Base-by-base conservation (phyloP, 2,113 vertebrate species). In the Mungos mungo region DNA sequence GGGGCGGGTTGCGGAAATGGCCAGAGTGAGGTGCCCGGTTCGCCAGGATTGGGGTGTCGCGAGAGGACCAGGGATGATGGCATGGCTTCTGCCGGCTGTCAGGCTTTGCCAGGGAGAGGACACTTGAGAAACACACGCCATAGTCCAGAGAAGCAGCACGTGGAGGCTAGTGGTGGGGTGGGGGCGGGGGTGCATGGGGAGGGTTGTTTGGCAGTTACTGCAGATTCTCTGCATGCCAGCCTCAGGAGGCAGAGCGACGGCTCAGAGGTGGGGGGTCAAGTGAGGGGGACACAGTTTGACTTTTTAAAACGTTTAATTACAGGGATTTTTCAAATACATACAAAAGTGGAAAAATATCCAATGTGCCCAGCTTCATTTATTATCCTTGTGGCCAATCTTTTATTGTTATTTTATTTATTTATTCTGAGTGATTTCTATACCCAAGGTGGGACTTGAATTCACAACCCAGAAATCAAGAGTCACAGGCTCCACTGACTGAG, bases 31-130 rank as follows among this genome's bases (percentile, higher is more conserved):
- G 23, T 16, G 0, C 12, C 0, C 8, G 14, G 15, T 31, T 0
- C 10, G 13, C 21, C 0, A 0, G 25, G 33, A 33, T 10, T 33
- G n/a, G 18, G 11, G 11, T 11, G 27, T 13, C 1, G 25, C 8
- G 29, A 12, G 60, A 68, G 45, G n/a, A 11, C 57, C 41, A 4
- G 52, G n/a, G 80, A 47, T 12, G 31, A n/a, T n/a, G 63, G 14
- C 31, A 0, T 21, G 18, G 69, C 19, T 89, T 52, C 85, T 65
- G 45, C 10, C 19, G 35, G 57, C 71, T 38, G 2, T 21, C 54
- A 4, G 79, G 27, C 38, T 23, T 25, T 21, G 0, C 66, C 11
- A 18, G 33, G 41, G 13, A 54, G 47, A 23, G 18, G 4, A 3
- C 54, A 2, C 16, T 38, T 16, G 79, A 54, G 72, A 65, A 31